A percentile compares a stretch with the other conserved stretches of the same genome.
These are phyloP conservation scores for Idaea dimidiata DNA, from an alignment of 2,888 invertebrate species.

Conservation along the genomic window DNA sequence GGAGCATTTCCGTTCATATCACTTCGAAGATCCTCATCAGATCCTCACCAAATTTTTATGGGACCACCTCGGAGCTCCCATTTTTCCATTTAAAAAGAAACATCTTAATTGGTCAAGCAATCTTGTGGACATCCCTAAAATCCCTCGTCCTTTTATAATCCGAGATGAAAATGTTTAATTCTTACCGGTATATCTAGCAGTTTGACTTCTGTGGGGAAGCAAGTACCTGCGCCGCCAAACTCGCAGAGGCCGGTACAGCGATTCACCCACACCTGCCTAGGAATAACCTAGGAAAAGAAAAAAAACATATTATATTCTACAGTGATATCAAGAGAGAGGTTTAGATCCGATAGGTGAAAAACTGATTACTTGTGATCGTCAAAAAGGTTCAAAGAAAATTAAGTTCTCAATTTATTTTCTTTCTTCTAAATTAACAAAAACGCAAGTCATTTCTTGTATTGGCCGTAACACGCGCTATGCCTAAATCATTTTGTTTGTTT, in stretches of 20 bases:
- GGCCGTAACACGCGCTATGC: too few relatives aligned
- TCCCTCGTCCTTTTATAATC: too few relatives aligned
- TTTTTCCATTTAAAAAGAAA: too few relatives aligned
- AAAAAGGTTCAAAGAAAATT: constrained; percentile 7
- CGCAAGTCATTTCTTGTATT: not conserved
- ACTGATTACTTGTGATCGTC: not conserved
- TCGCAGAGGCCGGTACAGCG: constrained; percentile 70
- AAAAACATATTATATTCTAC: constrained; percentile 24
- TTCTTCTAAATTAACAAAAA: not conserved
- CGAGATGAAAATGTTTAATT: constrained; percentile 44
- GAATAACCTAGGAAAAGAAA: constrained; percentile 58
- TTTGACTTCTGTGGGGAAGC: constrained; percentile 51
- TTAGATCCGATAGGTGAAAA: not conserved
- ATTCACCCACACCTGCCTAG: constrained; percentile 70
- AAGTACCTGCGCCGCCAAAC: constrained; percentile 54
- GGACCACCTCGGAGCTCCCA: too few relatives aligned
- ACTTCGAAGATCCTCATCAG: too few relatives aligned
- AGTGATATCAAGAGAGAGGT: not conserved
- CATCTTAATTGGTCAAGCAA: too few relatives aligned
- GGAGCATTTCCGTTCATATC: too few relatives aligned
- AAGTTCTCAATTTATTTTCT: constrained; percentile 4
- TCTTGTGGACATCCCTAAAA: too few relatives aligned
- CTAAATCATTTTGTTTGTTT: not conserved
- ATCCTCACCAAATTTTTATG: too few relatives aligned
- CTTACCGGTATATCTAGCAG: constrained; percentile 65